Base-by-base conservation (phyloP, 1,140 invertebrate species). In the Tenebrio molitor region DNA sequence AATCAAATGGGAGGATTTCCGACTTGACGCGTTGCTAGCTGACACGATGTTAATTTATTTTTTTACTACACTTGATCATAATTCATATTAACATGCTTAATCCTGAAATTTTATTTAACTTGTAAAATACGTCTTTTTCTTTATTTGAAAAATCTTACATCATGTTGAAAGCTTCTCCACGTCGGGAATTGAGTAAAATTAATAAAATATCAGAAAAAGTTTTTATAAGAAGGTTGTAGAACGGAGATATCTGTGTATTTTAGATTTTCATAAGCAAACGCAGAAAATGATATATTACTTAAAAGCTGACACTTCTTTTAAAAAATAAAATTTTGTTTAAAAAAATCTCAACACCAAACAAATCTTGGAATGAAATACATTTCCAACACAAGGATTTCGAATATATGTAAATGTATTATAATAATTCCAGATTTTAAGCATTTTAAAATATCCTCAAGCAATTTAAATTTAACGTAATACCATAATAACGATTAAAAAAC, bases 251-350 rank as follows among this genome's bases (percentile, higher is more conserved):
- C 25, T 39, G 34, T 65, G 12, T 39, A n/a, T 25, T 12, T 29
- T 25, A 46, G 44, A 50, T 69, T 69, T 69, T 34, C 67, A 69
- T 50, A 69, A 69, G 41, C 16, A 69, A 69, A 69, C 29, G 21
- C 16, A 16, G 21, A 69, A 65, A 44, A 50, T 69, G 67, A 69
- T 69, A 69, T 53, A 69, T 69, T 69, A 53, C 67, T 36, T 50
- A 16, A 69, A 69, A 34, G n/a, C 67, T 69, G 67, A 69, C 67
- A 69, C 21, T 69, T 50, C 67, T n/a, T 58, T 25, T 16, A 17
- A 66, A 19, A 25, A 29, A 6, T 14, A n/a, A 29, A 25, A 69
- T 33, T 36, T 50, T 50, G n/a, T 41, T 19, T 44, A 44, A 21
- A 68, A 68, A 68, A 68, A 68, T 10, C 42, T 36, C 19, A 16